Conservation (phyloP, 1,140 invertebrate genomes). For the Orchesella cincta region DNA sequence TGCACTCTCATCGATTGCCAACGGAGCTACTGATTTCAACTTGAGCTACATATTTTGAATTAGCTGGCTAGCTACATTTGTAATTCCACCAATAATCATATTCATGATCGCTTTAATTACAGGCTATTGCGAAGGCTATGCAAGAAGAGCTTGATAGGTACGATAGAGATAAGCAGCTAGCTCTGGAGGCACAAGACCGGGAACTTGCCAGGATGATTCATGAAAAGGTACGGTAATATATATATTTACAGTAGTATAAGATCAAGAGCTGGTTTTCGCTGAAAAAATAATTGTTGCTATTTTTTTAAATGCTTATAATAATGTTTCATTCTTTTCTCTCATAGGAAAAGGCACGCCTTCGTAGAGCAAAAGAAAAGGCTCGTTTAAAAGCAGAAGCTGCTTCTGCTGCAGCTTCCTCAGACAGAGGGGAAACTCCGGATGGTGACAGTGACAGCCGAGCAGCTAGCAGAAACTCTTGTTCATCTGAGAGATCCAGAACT, state of each 20-base stretch:
- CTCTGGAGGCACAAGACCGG: constrained; percentile 88
- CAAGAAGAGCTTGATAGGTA: constrained; percentile 66
- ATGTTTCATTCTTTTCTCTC: neutral
- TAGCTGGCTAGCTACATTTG: neutral
- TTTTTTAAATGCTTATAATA: neutral
- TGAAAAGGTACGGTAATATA: too few species aligned
- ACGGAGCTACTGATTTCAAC: neutral
- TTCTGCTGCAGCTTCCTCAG: constrained; percentile 44
- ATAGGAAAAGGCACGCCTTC: constrained; percentile 70
- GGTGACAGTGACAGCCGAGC: neutral
- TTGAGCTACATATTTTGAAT: neutral
- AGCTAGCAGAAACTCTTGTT: neutral
- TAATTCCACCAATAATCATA: neutral
- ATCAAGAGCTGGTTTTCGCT: too few species aligned
- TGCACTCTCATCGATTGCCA: constrained; percentile 1
- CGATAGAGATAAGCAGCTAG: constrained; percentile 71
- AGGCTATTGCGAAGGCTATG: constrained; percentile 68
- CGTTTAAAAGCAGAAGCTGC: constrained; percentile 68
- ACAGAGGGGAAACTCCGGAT: neutral
- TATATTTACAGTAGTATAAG: too few species aligned
- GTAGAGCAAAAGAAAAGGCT: constrained; percentile 67
- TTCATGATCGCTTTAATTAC: constrained; percentile 45
- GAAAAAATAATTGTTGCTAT: neutral
- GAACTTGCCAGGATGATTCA: constrained; percentile 86
- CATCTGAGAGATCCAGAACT: neutral